Conservation (phyloP, 2,797 vertebrate genomes). For the Manis crassicaudata region DNA sequence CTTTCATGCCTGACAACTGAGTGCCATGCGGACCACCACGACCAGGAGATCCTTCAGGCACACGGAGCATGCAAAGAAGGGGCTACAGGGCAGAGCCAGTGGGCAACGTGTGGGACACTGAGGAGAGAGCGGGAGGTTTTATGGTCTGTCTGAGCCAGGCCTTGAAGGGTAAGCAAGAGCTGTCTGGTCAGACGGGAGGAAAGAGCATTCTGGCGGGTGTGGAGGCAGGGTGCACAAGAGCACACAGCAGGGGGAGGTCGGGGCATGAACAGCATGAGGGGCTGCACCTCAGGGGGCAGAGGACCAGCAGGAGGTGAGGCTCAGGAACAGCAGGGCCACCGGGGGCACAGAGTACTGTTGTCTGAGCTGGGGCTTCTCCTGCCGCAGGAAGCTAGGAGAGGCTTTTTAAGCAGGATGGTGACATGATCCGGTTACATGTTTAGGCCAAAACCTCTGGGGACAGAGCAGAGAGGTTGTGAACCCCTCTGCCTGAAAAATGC, state of each 20-base stretch:
- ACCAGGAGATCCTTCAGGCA: background rate
- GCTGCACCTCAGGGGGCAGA: background rate
- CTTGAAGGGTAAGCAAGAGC: background rate
- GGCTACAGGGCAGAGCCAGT: rapidly evolving
- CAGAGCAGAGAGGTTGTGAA: background rate
- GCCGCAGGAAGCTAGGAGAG: background rate
- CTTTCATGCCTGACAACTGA: background rate
- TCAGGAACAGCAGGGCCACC: background rate
- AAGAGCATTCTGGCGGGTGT: background rate
- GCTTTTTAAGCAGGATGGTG: background rate
- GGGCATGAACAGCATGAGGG: background rate
- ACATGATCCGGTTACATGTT: background rate
- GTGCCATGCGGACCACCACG: background rate
- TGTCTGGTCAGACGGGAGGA: background rate
- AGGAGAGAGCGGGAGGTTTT: background rate
- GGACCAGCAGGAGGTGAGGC: background rate
- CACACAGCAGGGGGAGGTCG: background rate
- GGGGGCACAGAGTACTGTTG: too few species aligned
- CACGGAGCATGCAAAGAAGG: background rate
- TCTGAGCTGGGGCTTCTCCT: background rate
- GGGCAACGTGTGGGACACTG: background rate
- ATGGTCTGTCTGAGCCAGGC: background rate
- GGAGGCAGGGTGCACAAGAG: background rate
- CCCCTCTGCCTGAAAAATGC: background rate
- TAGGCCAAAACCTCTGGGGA: background rate